Percentiles rank a stretch among this genome's conserved stretches.
phyloP scores from a whole-genome alignment of 2,113 vertebrate genomes.

The Cichladusa arquata region DNA sequence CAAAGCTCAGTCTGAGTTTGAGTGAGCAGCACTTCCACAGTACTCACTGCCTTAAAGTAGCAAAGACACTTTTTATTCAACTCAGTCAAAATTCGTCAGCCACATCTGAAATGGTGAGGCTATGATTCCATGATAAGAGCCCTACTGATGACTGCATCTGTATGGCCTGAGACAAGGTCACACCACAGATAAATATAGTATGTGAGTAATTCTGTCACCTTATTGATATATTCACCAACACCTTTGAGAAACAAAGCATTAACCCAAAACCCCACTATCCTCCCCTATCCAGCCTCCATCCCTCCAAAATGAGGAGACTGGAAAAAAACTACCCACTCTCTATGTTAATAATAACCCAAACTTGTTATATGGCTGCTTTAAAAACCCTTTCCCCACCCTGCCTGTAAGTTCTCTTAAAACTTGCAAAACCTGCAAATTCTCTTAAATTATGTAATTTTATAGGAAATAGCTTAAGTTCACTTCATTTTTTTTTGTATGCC shows the following conservation, averaged over 20 bases:
- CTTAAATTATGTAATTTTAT: background rate
- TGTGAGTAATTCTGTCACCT: background rate
- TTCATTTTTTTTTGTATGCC: background rate
- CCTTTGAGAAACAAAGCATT: background rate
- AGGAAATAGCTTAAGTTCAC: background rate
- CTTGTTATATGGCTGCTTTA: background rate
- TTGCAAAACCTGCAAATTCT: background rate
- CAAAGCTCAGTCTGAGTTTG: background rate
- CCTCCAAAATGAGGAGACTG: background rate
- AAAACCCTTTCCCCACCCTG: background rate
- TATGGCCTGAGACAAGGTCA: background rate
- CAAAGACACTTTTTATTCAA: background rate
- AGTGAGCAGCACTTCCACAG: background rate
- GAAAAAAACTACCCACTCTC: background rate
- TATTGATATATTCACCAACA: background rate
- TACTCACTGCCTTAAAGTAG: background rate
- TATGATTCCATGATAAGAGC: background rate
- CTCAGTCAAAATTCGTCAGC: background rate
- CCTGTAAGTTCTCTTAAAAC: background rate
- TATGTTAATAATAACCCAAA: background rate
- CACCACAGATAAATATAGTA: background rate
- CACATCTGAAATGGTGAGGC: background rate
- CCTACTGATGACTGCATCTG: background rate
- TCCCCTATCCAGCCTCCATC: background rate
- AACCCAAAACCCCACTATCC: rapidly evolving